Evolutionary conservation across 2,797 vertebrate species (phyloP), one percentile per base, ranked within the genome.

Genomic region (Argyrosomus regius): DNA sequence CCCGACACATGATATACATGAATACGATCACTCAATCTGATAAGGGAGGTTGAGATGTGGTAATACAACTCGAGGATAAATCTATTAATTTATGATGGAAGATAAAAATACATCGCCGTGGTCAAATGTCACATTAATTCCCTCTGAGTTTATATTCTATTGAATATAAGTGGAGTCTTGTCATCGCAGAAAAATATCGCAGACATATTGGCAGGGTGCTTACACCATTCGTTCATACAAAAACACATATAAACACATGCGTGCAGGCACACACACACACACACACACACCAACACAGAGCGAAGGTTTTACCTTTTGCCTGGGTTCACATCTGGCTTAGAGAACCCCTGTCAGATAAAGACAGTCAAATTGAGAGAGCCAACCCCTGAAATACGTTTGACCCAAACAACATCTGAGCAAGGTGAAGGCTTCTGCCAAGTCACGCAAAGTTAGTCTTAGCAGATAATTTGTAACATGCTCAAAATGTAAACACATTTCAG

Each of bases 371-470:
- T 90, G 90, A 89, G 88, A 94, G 92, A 78, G 89, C 88, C 94
- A 94, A 90, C 91, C 92, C 90, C 90, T 90, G 91, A 95, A 94
- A 94, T 93, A 93, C 82, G 64, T 92, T 89, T 93, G 94, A 96
- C 93, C 93, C 90, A 95, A 95, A 95, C 93, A 96, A 93, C 92
- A 93, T 95, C 92, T 92, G 91, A 94, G 87, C 87, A 92, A 95
- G 93, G 94, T 95, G 93, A 94, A 93, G 89, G 85, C 82, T 93
- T 82, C 91, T 94, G 95, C 95, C 95, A 96, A 96, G 96, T 96
- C 96, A 96, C 94, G 95, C 95, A 95, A 96, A 95, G 93, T 92
- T 95, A 92, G 91, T 94, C 93, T 95, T 92, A 93, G 93, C 89
- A 93, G 93, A 95, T 96, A 92, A 96, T 96, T 94, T 94, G 93